phyloP scores from a whole-genome alignment of 2,797 vertebrate species.

The Diplodus puntazzo region DNA sequence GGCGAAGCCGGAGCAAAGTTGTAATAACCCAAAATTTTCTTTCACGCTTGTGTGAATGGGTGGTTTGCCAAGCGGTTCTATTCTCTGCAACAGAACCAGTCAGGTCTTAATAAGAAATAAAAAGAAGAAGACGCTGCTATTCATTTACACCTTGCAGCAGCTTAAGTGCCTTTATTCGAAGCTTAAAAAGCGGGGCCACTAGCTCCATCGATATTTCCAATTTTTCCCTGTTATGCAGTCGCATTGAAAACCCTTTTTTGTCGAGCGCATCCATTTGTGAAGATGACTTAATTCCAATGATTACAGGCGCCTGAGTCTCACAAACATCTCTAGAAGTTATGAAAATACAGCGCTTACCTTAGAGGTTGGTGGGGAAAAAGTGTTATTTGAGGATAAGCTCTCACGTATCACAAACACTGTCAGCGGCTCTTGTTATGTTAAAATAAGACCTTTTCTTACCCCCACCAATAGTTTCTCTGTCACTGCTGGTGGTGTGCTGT shows the following conservation, averaged over 20 bases:
- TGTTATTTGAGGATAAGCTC: not conserved
- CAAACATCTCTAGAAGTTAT: not conserved
- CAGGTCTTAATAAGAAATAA: not conserved
- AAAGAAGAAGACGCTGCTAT: not conserved
- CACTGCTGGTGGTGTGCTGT: too few relatives aligned
- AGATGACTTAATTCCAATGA: constrained; percentile 1
- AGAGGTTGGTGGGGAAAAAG: not conserved
- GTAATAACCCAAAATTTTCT: not conserved
- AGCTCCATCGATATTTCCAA: constrained; percentile 1
- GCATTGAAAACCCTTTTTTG: not conserved
- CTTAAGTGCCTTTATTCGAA: constrained; percentile 15
- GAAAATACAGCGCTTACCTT: not conserved
- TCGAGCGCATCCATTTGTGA: not conserved
- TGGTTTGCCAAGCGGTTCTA: not conserved
- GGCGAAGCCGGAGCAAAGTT: not conserved
- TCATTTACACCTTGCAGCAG: constrained; percentile 16
- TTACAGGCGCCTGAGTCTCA: not conserved
- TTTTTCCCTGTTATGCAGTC: not conserved
- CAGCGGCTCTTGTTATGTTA: not conserved
- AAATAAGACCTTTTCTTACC: not conserved
- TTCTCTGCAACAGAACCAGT: not conserved
- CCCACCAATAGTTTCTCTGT: not conserved
- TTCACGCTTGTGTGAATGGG: not conserved
- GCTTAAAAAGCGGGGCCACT: not conserved
- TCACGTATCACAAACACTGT: not conserved